phyloP scores from a whole-genome alignment of 1,140 invertebrate genomes.

The Ceratoteleas bidentatus region DNA sequence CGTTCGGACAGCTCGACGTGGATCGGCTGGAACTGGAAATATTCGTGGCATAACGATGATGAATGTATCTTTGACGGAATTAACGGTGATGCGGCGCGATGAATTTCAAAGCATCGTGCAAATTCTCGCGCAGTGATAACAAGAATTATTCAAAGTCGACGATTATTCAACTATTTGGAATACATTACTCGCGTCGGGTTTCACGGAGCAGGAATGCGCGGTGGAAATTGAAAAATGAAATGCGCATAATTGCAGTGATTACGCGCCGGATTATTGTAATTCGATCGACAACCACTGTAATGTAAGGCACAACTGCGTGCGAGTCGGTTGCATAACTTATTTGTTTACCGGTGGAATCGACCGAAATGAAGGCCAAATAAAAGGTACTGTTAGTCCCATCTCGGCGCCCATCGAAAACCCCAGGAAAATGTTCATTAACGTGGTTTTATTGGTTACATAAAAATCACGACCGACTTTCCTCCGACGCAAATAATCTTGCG shows the following conservation, averaged over 20 bases:
- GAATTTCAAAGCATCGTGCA: background rate
- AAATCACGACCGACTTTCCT: conserved; percentile 7
- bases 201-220: conserved; percentile 2
- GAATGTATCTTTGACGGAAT: background rate
- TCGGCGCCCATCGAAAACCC: conserved; percentile 23
- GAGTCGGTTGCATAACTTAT: conserved; percentile 41
- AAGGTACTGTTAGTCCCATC: conserved; percentile 49
- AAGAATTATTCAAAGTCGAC: background rate
- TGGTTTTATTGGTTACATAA: conserved; percentile 17
- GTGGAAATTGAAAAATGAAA: conserved; percentile 16
- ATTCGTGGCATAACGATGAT: background rate
- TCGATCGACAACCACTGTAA: conserved; percentile 34
- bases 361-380: conserved; percentile 54
- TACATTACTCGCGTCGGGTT: conserved; percentile 11
- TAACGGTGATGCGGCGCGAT: background rate
- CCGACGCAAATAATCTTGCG: conserved; percentile 18
- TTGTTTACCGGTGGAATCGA: conserved; percentile 51
- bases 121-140: conserved; percentile 20
- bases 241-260: conserved; percentile 35
- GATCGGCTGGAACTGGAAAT: too few relatives aligned
- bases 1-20: too few relatives aligned
- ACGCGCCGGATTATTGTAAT: conserved; percentile 43
- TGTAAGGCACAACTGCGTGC: background rate
- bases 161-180: conserved; percentile 16
- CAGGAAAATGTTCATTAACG: conserved; percentile 41